These are phyloP conservation scores for Drosophila mauritiana DNA, from an alignment of 1,140 invertebrate species.

Conservation along the genomic window DNA sequence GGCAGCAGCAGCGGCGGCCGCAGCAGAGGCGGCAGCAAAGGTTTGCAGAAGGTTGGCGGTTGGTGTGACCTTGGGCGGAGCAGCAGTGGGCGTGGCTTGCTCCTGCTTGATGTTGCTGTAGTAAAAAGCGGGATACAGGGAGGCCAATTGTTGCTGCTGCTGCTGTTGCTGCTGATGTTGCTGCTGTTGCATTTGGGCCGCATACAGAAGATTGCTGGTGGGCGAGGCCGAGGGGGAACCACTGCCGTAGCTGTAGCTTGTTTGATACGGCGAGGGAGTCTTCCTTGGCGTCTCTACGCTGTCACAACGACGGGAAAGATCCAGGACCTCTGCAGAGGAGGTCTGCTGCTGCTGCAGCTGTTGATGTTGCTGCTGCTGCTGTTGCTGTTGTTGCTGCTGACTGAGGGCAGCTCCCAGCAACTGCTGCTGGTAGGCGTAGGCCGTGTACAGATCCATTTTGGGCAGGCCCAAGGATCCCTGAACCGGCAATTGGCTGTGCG, in stretches of 20 bases:
- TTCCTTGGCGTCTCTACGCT: conserved; percentile 79
- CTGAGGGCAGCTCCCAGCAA: conserved; percentile 63
- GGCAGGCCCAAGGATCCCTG: conserved; percentile 37
- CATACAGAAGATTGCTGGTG: conserved; percentile 68
- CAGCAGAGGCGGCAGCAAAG: conserved; percentile 69
- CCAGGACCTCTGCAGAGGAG: conserved; percentile 67
- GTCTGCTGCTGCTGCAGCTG: conserved; percentile 14
- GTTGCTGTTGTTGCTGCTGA: conserved; percentile 59
- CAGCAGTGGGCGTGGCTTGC: conserved; percentile 19
- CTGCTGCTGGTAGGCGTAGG: conserved; percentile 82
- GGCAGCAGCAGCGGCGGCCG: conserved; percentile 44
- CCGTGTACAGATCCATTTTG: conserved; percentile 78
- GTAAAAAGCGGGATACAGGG: conserved; percentile 74
- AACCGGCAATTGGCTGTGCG: conserved; percentile 39
- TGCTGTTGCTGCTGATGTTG: conserved; percentile 55
- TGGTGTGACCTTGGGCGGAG: conserved; percentile 35
- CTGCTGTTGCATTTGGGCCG: conserved; percentile 49
- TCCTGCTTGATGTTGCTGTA: conserved; percentile 73
- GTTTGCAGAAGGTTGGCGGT: conserved; percentile 69
- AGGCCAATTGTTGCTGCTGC: conserved; percentile 53
- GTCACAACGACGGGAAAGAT: conserved; percentile 82
- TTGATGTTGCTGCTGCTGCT: conserved; percentile 27
- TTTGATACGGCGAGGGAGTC: conserved; percentile 79
- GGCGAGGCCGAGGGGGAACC: conserved; percentile 69
- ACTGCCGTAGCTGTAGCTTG: conserved; percentile 70